phyloP scores from a whole-genome alignment of 2,888 invertebrate species.

The Tromatobia lineatoria region DNA sequence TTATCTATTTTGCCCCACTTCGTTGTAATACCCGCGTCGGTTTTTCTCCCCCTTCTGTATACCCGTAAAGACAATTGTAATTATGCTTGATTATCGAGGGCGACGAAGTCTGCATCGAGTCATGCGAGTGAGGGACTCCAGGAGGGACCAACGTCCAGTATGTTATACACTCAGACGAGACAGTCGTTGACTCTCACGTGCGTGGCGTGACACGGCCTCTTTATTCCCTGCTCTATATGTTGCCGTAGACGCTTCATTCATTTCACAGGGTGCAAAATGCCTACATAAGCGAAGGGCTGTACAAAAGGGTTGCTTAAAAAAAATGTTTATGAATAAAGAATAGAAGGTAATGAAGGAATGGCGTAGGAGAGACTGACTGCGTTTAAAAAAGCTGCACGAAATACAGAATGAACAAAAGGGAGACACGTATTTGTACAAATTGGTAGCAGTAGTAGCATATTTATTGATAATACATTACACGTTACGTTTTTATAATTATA shows the following conservation, averaged over 20 bases:
- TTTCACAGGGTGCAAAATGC: conserved; percentile 53
- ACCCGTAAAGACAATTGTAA: conserved; percentile 34
- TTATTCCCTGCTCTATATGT: conserved; percentile 27
- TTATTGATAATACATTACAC: no score
- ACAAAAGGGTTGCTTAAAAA: conserved; percentile 21
- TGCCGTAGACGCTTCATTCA: conserved; percentile 32
- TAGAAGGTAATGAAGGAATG: conserved; percentile 9
- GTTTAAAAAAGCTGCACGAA: conserved; percentile 17
- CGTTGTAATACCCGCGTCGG: background rate
- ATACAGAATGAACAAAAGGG: background rate
- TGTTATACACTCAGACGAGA: background rate
- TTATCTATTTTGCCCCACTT: conserved; percentile 1
- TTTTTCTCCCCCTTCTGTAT: background rate
- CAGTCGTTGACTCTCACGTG: conserved; percentile 47
- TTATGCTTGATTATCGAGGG: conserved; percentile 41
- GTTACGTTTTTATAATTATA: no score
- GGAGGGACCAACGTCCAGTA: conserved; percentile 22
- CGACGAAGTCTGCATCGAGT: conserved; percentile 29
- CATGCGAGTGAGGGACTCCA: background rate
- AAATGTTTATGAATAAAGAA: conserved; percentile 29
- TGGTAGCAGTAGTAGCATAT: no score
- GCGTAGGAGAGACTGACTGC: conserved; percentile 7
- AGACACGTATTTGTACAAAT: background rate
- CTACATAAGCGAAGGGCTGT: conserved; percentile 58
- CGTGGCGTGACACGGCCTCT: conserved; percentile 25